Conservation (phyloP, 2,113 vertebrate genomes). For the Empidonax alnorum region DNA sequence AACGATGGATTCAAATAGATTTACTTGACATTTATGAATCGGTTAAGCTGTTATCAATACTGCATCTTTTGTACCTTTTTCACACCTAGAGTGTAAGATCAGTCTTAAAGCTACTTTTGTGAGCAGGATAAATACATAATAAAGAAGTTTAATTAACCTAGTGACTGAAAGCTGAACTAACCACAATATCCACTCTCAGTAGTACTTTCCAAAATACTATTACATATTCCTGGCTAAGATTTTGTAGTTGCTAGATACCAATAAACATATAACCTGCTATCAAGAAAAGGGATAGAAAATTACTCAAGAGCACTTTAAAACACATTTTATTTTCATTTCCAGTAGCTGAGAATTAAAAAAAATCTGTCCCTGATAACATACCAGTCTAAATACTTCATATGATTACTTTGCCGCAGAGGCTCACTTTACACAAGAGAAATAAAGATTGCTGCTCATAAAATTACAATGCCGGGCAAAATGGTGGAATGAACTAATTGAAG, state of each 20-base stretch:
- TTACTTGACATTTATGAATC: background rate
- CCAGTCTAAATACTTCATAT: slow-evolving; percentile 12
- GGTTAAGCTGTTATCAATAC: background rate
- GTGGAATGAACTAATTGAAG: background rate
- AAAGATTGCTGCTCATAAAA: slow-evolving; percentile 32
- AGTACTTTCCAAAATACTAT: background rate
- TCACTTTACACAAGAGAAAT: slow-evolving; percentile 25
- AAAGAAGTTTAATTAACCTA: background rate
- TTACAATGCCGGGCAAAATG: background rate
- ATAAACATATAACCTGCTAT: slow-evolving; percentile 6
- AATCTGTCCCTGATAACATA: slow-evolving; percentile 46
- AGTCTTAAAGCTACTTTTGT: background rate
- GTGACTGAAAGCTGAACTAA: background rate
- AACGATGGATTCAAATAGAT: background rate
- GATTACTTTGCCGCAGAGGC: slow-evolving; percentile 24
- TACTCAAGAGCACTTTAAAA: slow-evolving; percentile 57
- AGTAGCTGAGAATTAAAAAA: slow-evolving; percentile 44
- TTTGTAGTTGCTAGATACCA: slow-evolving; percentile 19
- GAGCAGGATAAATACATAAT: background rate
- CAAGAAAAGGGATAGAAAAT: slow-evolving; percentile 39
- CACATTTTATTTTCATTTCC: slow-evolving; percentile 19
- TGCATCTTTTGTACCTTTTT: background rate
- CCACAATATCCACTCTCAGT: background rate
- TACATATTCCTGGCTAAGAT: background rate
- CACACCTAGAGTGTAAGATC: background rate